Conservation (phyloP, 2,113 vertebrate genomes). For the Anolis carolinensis region DNA sequence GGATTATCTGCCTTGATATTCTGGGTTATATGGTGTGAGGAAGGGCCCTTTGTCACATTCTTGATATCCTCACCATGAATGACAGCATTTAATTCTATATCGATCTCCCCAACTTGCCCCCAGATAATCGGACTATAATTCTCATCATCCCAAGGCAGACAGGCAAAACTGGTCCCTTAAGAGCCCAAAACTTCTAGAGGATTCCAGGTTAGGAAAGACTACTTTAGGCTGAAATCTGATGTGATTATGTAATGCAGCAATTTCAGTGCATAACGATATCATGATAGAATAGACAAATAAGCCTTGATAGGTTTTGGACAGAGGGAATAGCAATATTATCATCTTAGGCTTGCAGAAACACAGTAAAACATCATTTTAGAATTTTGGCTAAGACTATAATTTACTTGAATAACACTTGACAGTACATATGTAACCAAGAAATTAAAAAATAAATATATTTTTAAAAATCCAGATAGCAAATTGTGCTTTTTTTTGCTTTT, state of each 20-base stretch:
- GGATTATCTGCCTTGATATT: no score
- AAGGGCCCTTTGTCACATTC: no score
- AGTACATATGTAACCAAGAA: background rate
- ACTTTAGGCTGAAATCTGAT: background rate
- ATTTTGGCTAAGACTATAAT: background rate
- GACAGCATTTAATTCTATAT: background rate
- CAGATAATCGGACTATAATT: no score
- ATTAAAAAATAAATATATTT: background rate
- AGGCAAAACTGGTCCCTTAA: no score
- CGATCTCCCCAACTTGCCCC: no score
- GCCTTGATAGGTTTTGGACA: background rate
- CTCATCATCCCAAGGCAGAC: no score
- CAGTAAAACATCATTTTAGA: background rate
- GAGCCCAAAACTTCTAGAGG: no score
- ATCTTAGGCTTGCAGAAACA: background rate
- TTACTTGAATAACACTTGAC: background rate
- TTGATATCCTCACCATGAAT: background rate
- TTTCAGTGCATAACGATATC: background rate
- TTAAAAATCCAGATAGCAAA: accelerated
- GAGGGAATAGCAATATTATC: no score
- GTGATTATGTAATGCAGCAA: background rate
- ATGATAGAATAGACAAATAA: background rate
- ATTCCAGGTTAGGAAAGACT: no score
- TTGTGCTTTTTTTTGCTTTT: constrained; percentile 1
- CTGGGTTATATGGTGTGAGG: no score